phyloP scores from a whole-genome alignment of 1,140 invertebrate species.

The Pogonus chalceus region DNA sequence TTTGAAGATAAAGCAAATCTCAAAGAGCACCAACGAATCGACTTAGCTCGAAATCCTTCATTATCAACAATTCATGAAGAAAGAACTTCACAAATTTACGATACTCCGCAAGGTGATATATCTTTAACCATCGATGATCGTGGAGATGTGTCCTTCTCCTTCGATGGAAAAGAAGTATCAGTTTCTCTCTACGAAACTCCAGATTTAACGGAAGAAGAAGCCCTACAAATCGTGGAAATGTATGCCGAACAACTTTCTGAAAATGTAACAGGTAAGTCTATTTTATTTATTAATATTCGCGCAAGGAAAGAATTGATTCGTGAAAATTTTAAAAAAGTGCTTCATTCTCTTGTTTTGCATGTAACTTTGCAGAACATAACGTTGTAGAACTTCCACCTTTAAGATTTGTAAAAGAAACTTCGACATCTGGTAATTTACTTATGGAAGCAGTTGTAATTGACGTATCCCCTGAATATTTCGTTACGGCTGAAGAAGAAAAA shows the following conservation, averaged over 20 bases:
- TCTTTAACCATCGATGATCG: slow-evolving; percentile 64
- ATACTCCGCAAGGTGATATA: slow-evolving; percentile 64
- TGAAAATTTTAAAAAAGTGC: too few species aligned
- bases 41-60: slow-evolving; percentile 63
- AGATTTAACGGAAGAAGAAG: slow-evolving; percentile 83
- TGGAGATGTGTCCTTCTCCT: slow-evolving; percentile 77
- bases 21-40: slow-evolving; percentile 37
- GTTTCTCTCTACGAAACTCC: slow-evolving; percentile 85
- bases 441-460: slow-evolving; percentile 89
- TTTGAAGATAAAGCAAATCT: slow-evolving; percentile 63
- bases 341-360: too few species aligned
- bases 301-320: too few species aligned
- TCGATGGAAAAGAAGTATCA: slow-evolving; percentile 84
- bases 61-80: slow-evolving; percentile 86
- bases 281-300: too few species aligned
- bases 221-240: slow-evolving; percentile 84
- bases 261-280: slow-evolving; percentile 58
- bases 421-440: slow-evolving; percentile 70
- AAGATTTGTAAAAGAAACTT: slow-evolving; percentile 79
- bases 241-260: slow-evolving; percentile 86
- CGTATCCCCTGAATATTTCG: slow-evolving; percentile 74
- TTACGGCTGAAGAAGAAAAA: slow-evolving; percentile 63
- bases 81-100: slow-evolving; percentile 76
- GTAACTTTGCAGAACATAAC: slow-evolving; percentile 73
- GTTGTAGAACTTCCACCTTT: slow-evolving; percentile 80